These are phyloP conservation scores for Archivesica marissinica DNA, from an alignment of 1,140 invertebrate species.

Conservation along the genomic window DNA sequence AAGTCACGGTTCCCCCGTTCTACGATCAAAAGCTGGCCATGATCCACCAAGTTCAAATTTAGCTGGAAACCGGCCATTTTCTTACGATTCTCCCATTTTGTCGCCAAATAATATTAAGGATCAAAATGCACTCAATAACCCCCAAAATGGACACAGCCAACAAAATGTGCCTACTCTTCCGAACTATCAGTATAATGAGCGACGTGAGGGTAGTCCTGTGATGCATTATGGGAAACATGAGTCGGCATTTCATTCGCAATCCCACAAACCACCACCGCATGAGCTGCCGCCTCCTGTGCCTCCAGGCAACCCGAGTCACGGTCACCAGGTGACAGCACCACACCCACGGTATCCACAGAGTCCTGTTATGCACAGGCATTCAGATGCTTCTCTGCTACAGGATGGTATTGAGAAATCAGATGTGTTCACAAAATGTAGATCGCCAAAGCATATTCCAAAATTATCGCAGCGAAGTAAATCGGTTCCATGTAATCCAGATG, in stretches of 20 bases:
- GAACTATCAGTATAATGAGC: constrained; percentile 29
- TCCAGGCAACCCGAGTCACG: background rate
- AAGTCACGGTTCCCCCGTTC: background rate
- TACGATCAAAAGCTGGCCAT: constrained; percentile 34
- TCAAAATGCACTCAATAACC: background rate
- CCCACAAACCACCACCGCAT: constrained; percentile 43
- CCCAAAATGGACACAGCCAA: constrained; percentile 24
- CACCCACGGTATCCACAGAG: constrained; percentile 37
- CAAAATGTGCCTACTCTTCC: constrained; percentile 33
- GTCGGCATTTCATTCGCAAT: constrained; percentile 53
- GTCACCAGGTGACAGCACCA: constrained; percentile 16
- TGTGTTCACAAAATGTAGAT: background rate
- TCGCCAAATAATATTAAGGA: constrained; percentile 12
- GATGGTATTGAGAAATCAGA: too few relatives aligned
- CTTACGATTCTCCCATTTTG: constrained; percentile 40
- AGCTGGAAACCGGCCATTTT: constrained; percentile 36
- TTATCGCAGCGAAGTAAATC: constrained; percentile 47
- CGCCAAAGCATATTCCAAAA: constrained; percentile 5
- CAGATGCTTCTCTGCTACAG: background rate
- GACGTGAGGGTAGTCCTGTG: constrained; percentile 40
- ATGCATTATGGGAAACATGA: constrained; percentile 56
- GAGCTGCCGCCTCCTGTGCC: constrained; percentile 49
- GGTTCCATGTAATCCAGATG: constrained; percentile 18
- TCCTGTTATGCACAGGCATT: constrained; percentile 41
- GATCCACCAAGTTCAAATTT: constrained; percentile 22